Conservation (phyloP, 2,113 vertebrate species). For the Opisthocomus hoazin region DNA sequence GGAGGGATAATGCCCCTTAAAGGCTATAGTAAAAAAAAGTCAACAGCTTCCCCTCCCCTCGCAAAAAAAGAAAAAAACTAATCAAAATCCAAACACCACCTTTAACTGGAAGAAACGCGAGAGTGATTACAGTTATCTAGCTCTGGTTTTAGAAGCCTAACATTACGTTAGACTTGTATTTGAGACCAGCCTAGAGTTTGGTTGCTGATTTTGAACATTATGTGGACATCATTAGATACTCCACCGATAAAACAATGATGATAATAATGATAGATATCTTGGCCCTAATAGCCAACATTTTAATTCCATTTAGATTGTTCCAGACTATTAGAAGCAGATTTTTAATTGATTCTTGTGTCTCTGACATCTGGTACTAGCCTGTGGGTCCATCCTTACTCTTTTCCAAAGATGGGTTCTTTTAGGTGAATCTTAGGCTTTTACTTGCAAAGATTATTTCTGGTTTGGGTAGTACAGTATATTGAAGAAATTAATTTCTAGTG, state of each 20-base stretch:
- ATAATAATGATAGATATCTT: neutral
- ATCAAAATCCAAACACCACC: neutral
- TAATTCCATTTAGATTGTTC: neutral
- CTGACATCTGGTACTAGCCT: neutral
- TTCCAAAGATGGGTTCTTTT: neutral
- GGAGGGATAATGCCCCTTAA: neutral
- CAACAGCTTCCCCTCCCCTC: fast-evolving
- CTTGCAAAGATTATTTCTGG: neutral
- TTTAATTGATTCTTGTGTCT: neutral
- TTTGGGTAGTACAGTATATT: neutral
- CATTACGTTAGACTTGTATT: neutral
- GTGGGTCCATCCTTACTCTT: neutral
- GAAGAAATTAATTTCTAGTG: neutral
- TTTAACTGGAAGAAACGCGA: neutral
- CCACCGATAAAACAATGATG: neutral
- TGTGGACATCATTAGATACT: neutral
- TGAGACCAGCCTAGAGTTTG: neutral
- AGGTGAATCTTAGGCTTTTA: neutral
- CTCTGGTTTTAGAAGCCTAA: neutral
- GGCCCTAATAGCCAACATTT: neutral
- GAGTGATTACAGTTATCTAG: neutral
- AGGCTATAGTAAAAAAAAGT: neutral
- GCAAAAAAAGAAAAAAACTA: neutral
- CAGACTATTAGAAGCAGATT: neutral
- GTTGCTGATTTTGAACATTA: neutral